A percentile compares a stretch with the other conserved stretches of the same genome.
phyloP scores from a whole-genome alignment of 1,140 invertebrate species.

The Caenorhabditis brenneri region DNA sequence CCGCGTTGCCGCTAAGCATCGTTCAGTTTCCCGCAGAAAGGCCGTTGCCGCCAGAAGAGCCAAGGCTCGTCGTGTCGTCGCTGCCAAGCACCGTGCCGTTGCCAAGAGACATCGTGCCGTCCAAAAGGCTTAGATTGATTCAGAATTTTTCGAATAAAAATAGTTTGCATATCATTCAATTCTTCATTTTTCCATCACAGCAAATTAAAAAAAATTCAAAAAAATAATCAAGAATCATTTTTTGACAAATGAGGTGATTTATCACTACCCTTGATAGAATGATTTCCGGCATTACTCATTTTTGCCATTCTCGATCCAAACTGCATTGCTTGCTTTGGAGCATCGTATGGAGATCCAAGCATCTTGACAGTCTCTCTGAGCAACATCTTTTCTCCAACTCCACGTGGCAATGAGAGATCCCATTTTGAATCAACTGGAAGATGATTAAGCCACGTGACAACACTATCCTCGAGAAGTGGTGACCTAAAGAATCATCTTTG shows the following conservation, averaged over 20 bases:
- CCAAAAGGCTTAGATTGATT: not conserved
- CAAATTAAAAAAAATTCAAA: too few relatives aligned
- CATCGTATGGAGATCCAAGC: conserved; percentile 72
- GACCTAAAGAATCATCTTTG: too few relatives aligned
- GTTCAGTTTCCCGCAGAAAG: conserved; percentile 28
- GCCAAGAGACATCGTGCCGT: conserved; percentile 28
- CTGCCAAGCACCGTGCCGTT: conserved; percentile 24
- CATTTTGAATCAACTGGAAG: conserved; percentile 82
- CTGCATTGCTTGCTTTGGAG: conserved; percentile 92
- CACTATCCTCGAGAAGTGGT: conserved; percentile 91
- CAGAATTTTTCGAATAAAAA: not conserved
- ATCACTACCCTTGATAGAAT: conserved; percentile 33
- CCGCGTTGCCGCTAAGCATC: not conserved
- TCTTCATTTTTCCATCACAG: too few relatives aligned
- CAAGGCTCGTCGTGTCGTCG: conserved; percentile 24
- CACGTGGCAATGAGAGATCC: conserved; percentile 74
- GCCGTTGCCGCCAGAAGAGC: conserved; percentile 18
- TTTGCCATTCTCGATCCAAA: conserved; percentile 97
- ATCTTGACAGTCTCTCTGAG: conserved; percentile 76
- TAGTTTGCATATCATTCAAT: not conserved
- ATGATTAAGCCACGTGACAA: conserved; percentile 77
- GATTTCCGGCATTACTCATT: conserved; percentile 78
- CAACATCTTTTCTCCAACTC: conserved; percentile 90
- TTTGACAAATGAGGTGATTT: not conserved
- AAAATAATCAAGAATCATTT: not conserved